Base-by-base conservation (phyloP, 2,888 invertebrate genomes). In the Polia nebulosa region DNA sequence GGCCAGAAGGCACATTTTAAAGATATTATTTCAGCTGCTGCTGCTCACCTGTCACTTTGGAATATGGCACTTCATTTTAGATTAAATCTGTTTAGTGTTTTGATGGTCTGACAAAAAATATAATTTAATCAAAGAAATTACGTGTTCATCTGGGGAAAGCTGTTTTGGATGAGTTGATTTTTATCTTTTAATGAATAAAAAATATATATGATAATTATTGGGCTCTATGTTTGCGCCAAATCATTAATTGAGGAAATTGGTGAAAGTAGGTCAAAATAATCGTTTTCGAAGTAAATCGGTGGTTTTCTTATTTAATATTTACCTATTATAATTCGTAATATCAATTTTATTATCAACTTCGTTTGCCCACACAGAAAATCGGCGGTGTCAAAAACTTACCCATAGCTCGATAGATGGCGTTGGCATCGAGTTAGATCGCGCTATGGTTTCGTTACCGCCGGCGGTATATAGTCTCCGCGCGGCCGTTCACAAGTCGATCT, bases 321-420 rank as follows among this genome's bases (percentile, higher is more conserved):
- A 32, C 29, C 22, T 29, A 32, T 11, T 47, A 25, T 3, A 25
- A 47, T 27, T 25, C 17, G 5, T 8, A 60, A 9, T 13, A 51
- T 17, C 3, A 22, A 25, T 34, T 39, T 65, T 25, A 27, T 59
- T 29, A 51, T 34, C n/a, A 52, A 13, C 5, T 25, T 45, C 6
- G 1, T 39, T 55, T 56, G 9, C 15, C n/a, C 8, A 34, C 29
- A 17, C 6, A n/a, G 7, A 36, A 9, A 45, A 25, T 27, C n/a
- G 9, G 20, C 11, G 11, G 22, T 56, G 39, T 11, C 22, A 2
- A 62, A 39, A 52, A 39, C 44, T 77, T 8, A 20, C 29, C 3
- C 11, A 9, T 67, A 25, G 29, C 57, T 57, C 77, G 75, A 84
- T 81, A 92, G 92, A 91, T 92, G 92, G 86, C 91, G 90, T 79